These are phyloP conservation scores for Holothuria scabra DNA, from an alignment of 53 echinoderm and acorn worm genomes.

Conservation along the genomic window DNA sequence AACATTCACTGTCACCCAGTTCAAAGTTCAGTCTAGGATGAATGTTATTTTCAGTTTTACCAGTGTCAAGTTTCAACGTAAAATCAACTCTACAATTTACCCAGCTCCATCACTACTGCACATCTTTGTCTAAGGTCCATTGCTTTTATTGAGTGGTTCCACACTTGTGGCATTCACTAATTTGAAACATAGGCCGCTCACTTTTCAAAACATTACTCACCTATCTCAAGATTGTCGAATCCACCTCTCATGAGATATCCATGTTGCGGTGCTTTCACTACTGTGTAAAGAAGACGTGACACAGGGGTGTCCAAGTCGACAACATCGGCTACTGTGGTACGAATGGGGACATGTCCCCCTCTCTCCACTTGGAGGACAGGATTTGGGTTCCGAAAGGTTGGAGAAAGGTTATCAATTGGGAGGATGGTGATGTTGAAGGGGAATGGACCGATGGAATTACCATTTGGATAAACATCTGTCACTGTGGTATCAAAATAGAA, in stretches of 20 bases:
- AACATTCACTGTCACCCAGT: no score
- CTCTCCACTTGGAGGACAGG: slow-evolving; percentile 71
- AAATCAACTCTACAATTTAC: no score
- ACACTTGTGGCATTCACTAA: no score
- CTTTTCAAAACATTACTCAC: slow-evolving; percentile 38
- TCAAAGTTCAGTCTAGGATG: no score
- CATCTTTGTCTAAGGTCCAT: no score
- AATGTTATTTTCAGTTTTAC: no score
- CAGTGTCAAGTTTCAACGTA: no score
- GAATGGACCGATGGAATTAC: slow-evolving; percentile 76
- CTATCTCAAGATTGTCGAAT: slow-evolving; percentile 42
- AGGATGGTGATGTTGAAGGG: slow-evolving; percentile 87
- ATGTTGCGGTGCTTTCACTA: slow-evolving; percentile 60
- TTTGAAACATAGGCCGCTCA: no score
- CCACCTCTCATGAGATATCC: slow-evolving; percentile 77
- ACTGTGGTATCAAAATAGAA: slow-evolving; percentile 22
- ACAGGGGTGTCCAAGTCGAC: slow-evolving; percentile 74
- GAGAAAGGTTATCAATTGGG: slow-evolving; percentile 69
- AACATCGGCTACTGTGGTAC: slow-evolving; percentile 64
- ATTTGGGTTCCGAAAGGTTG: slow-evolving; percentile 65
- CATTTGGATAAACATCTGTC: slow-evolving; percentile 55
- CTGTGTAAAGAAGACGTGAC: slow-evolving; percentile 70
- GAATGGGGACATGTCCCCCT: slow-evolving; percentile 72
- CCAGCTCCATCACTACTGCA: no score
- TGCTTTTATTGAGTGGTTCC: no score